Evolutionary conservation across 1,140 invertebrate species (phyloP), one percentile per base, ranked within the genome.

Genomic region (Papilio polyxenes): DNA sequence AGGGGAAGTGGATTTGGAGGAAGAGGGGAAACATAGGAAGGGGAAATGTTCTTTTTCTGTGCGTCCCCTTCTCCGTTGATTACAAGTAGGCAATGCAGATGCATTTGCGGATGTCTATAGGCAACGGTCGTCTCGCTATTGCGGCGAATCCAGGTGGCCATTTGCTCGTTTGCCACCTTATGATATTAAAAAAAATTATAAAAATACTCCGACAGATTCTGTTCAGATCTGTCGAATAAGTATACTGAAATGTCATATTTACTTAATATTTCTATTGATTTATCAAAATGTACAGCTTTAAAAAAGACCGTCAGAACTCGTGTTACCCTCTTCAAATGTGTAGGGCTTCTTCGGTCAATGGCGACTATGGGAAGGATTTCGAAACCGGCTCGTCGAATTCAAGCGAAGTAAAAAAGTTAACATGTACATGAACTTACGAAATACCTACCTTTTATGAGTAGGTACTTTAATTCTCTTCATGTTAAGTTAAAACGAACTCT

Each of bases 311-410:
- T 11, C 62, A 65, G 8, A 62, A 62, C 8, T 65, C 23, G 23
- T 10, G 20, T 23, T 65, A 65, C 20, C n/a, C 59, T 62, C 62
- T 65, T 65, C 23, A 65, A 65, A 65, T 11, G 62, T 65, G 62
- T 65, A 65, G 62, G 62, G 62, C 62, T 65, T 62, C 59, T 62
- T 65, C 62, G 62, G 23, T 65, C 62, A 65, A 65, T 65, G 23
- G 59, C 59, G 59, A 23, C 62, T 65, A 31, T 37, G 31, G 9
- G 62, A 37, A 31, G 62, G 62, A 23, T 65, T 65, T 65, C 62
- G 62, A 65, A 65, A 65, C 62, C 62, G 20, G 23, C 23, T 65
- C 62, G 13, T n/a, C 62, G 2, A 65, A 65, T 65, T 31, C 11
- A 31, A 65, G 23, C 23, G 23, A 31, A 31, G 20, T 9, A 65